Base-by-base conservation (phyloP, 2,797 vertebrate species). In the Epinephelus malabaricus region DNA sequence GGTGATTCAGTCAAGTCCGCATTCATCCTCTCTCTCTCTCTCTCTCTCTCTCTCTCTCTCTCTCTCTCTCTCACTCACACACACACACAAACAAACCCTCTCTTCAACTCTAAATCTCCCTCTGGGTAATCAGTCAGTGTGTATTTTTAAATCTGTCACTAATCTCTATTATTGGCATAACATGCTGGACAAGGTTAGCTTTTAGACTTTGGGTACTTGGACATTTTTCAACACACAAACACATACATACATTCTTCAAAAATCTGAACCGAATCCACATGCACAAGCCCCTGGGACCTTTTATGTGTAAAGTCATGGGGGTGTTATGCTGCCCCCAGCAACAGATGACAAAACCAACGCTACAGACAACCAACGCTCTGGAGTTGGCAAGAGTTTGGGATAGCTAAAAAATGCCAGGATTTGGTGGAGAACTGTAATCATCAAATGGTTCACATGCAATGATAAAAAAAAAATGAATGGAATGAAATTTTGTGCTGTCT, bases 111-210 rank as follows among this genome's bases (percentile, higher is more conserved):
- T 86, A 87, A 93, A 90, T 90, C 89, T 84, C 76, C 85, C 78
- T 90, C 81, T 64, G 86, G 81, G 84, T 88, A 89, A 89, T 94
- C 90, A 92, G 85, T 81, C 76, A 79, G 72, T 76, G 82, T 79
- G 69, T 81, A 77, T 82, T 93, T 93, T 91, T 87, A 87, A 93
- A 89, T 92, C 88, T 88, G 78, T 84, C 81, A 79, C 79, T 90
- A 92, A 94, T 90, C 86, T 88, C 63, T 79, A 81, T 90, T 91
- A 92, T 92, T 92, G 91, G 87, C 86, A 84, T 84, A 75, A 79
- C 77, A 81, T 78, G 76, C 83, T 73, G 71, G 79, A 76, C 77
- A 86, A 85, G 78, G 87, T 92, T 83, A 82, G 71, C 51, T 63
- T 85, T 84, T 58, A 82, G 79, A 83, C 72, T 82, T 66, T 69